These are phyloP conservation scores for Shargacucullia verbasci DNA, from an alignment of 2,888 invertebrate genomes.

Conservation along the genomic window DNA sequence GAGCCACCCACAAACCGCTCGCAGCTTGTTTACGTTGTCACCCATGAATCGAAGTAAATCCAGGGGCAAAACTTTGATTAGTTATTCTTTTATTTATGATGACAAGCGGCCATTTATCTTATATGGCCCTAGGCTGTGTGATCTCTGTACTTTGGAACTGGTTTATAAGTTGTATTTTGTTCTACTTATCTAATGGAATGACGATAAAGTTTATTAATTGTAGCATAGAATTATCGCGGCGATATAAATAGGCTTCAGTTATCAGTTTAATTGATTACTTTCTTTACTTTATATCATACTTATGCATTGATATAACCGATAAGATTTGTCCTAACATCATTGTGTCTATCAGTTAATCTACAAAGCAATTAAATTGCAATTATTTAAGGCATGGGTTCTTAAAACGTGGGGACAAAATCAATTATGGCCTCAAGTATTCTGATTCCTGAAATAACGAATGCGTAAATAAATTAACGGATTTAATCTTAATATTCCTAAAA, in stretches of 20 bases:
- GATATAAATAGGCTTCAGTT: conserved; percentile 27
- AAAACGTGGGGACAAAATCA: neutral
- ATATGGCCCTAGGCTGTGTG: conserved; percentile 27
- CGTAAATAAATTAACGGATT: conserved; percentile 28
- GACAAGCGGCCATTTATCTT: conserved; percentile 66
- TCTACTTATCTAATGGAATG: conserved; percentile 30
- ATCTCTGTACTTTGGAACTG: conserved; percentile 37
- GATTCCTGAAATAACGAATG: conserved; percentile 2
- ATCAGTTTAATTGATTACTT: conserved; percentile 27
- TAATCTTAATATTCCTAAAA: conserved; percentile 39
- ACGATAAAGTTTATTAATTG: conserved; percentile 18
- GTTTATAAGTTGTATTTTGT: conserved; percentile 29
- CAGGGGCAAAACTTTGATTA: conserved; percentile 77
- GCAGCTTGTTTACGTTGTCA: conserved; percentile 77
- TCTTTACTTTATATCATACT: conserved; percentile 10
- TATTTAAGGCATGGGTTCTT: neutral
- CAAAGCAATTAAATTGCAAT: too few species aligned
- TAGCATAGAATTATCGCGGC: conserved; percentile 21
- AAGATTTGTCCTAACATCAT: too few species aligned
- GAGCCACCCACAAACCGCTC: conserved; percentile 62
- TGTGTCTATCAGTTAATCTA: too few species aligned
- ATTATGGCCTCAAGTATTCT: too few species aligned
- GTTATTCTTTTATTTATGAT: conserved; percentile 76
- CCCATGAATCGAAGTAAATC: conserved; percentile 74
- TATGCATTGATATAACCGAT: neutral